These are phyloP conservation scores for Hypsibius dujardini DNA, from an alignment of 1,140 invertebrate genomes.

Conservation along the genomic window DNA sequence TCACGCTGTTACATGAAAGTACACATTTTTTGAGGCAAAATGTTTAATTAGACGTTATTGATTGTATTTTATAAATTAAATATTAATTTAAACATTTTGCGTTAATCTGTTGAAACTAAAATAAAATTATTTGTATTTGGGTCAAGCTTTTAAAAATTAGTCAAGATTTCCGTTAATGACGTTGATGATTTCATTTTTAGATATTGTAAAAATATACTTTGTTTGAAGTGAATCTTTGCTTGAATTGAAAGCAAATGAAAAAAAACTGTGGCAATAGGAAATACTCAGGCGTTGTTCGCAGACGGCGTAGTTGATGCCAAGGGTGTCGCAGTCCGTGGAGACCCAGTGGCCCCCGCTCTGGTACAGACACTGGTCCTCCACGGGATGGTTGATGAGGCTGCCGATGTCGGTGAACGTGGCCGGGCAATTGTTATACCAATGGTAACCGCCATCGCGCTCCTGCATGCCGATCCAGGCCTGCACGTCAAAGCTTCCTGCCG, in stretches of 20 bases:
- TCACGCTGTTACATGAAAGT: no score
- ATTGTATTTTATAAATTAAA: no score
- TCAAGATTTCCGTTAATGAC: neutral
- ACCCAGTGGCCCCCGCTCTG: neutral
- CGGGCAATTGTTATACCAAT: slow-evolving; percentile 2
- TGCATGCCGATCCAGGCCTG: slow-evolving; percentile 10
- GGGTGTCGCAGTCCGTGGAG: neutral
- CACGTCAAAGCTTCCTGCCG: neutral
- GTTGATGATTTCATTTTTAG: neutral
- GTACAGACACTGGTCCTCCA: neutral
- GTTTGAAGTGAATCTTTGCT: no score
- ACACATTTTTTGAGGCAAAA: no score
- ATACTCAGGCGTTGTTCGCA: slow-evolving; percentile 8
- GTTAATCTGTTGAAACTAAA: neutral
- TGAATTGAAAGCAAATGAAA: no score
- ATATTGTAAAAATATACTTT: neutral
- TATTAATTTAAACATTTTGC: neutral
- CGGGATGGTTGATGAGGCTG: neutral
- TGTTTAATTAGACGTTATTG: no score
- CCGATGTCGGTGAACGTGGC: neutral
- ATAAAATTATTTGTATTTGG: neutral
- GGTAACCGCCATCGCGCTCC: neutral
- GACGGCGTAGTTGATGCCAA: neutral
- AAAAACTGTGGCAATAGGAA: neutral
- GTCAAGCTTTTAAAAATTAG: no score